Conservation (phyloP, 2,888 invertebrate genomes). For the Reticulitermes lucifugus region DNA sequence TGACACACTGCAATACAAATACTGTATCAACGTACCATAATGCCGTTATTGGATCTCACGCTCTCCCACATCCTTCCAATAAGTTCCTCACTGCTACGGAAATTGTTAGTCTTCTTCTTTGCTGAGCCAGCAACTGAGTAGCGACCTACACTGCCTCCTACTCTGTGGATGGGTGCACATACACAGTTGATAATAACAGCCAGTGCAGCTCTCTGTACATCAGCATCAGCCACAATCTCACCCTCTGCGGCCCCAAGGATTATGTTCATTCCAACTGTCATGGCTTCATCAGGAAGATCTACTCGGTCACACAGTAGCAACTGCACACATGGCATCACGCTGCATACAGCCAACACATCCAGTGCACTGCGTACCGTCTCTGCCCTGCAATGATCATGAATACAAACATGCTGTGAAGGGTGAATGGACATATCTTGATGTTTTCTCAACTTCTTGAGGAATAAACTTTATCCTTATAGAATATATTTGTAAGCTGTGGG, state of each 20-base stretch:
- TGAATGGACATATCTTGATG: too few relatives aligned
- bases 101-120: conserved; percentile 45
- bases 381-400: conserved; percentile 65
- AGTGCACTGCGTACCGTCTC: conserved; percentile 86
- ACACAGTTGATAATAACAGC: conserved; percentile 94
- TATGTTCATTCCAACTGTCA: conserved; percentile 84
- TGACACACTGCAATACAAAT: background rate
- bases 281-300: conserved; percentile 80
- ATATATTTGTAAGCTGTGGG: too few relatives aligned
- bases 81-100: conserved; percentile 82
- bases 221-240: conserved; percentile 89
- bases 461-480: too few relatives aligned
- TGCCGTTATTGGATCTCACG: conserved; percentile 93
- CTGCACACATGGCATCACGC: conserved; percentile 84
- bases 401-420: too few relatives aligned
- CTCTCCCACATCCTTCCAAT: conserved; percentile 95
- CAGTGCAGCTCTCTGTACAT: conserved; percentile 92
- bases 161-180: conserved; percentile 88
- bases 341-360: conserved; percentile 91
- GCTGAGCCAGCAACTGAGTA: conserved; percentile 59
- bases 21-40: conserved; percentile 76
- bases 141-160: conserved; percentile 68
- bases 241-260: conserved; percentile 90
- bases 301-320: conserved; percentile 79
- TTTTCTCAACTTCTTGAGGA: too few relatives aligned